Evolutionary conservation across 2,888 invertebrate species (phyloP).

Genomic region (Caenorhabditis wallacei): DNA sequence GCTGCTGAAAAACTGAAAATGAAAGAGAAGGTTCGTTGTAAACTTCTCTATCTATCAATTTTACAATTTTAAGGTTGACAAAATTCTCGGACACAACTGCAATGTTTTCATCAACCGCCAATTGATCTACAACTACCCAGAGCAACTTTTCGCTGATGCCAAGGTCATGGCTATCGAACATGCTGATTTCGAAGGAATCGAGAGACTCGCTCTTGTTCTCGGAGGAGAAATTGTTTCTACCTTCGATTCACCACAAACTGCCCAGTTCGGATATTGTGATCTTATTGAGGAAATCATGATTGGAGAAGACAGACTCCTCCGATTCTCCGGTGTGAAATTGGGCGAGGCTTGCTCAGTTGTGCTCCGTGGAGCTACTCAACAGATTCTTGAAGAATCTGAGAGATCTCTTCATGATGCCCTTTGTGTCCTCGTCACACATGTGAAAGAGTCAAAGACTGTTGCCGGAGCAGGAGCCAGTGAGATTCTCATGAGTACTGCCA

Average conservation of each 20-base stretch:
- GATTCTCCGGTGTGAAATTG: conserved; percentile 87
- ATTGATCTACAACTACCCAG: conserved; percentile 99
- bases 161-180: conserved; percentile 98
- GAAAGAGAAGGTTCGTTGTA: conserved; percentile 90
- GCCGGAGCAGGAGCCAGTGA: conserved; percentile 90
- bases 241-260: conserved; percentile 94
- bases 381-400: conserved; percentile 98
- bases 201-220: conserved; percentile 95
- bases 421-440: conserved; percentile 96
- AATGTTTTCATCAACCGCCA: conserved; percentile 99
- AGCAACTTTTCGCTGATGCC: conserved; percentile 98
- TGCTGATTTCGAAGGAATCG: conserved; percentile 99
- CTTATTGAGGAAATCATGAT: conserved; percentile 98
- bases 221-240: conserved; percentile 99
- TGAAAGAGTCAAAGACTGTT: conserved; percentile 93
- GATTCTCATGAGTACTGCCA: conserved; percentile 97
- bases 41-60: background rate
- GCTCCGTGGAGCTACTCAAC: conserved; percentile 97
- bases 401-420: conserved; percentile 98
- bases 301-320: conserved; percentile 95
- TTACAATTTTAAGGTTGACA: conserved; percentile 86
- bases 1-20: conserved; percentile 99
- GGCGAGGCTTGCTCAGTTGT: conserved; percentile 97
- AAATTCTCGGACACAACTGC: conserved; percentile 94
- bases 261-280: conserved; percentile 95